Evolutionary conservation across 1,140 invertebrate species (phyloP), one percentile per base, ranked within the genome.

Genomic region (Chymomyza costata): DNA sequence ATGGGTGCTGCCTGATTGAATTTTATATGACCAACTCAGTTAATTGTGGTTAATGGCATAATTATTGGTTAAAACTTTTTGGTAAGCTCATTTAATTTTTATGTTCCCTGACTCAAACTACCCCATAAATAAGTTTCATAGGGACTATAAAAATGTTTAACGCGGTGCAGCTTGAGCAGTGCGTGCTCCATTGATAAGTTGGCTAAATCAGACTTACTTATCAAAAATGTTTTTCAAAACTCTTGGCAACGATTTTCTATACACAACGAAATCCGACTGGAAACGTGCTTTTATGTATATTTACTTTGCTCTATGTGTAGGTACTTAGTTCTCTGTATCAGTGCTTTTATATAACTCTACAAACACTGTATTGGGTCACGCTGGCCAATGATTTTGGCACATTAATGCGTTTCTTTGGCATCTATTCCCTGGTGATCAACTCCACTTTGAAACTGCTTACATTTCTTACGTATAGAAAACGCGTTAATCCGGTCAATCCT

Each of bases 201-300:
- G 53, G 18, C 25, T 30, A 28, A 43, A 30, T 13, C 10, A 28
- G 7, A 57, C 50, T 3, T 60, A 44, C 30, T 39, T 78, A 37
- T 51, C 71, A 10, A 56, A 38, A 14, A 28, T 62, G 0, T 18
- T 71, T 45, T 59, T 67, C 16, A 47, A 48, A 31, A 38, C 62
- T 0, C 16, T 76, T 19, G 65, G 71, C 5, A 63, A 57, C 14
- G 71, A 78, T 32, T 48, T 76, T 7, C 48, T 76, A 21, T 30
- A 48, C 14, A 46, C 35, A 6, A 32, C 44, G 0, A 53, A 49
- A 14, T 39, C 64, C 3, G 14, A 1, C 0, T 76, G 70, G 65
- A 34, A 50, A 30, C 18, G 25, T 1, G 1, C 47, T 0, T n/a
- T 65, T 1, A 6, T 65, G 3, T 28, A 25, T 6, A 6, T 34